Percentiles rank a stretch among this genome's conserved stretches.
Evolutionary conservation across 1,140 invertebrate genomes (phyloP).

Genomic region (Tetragonula clypearis): DNA sequence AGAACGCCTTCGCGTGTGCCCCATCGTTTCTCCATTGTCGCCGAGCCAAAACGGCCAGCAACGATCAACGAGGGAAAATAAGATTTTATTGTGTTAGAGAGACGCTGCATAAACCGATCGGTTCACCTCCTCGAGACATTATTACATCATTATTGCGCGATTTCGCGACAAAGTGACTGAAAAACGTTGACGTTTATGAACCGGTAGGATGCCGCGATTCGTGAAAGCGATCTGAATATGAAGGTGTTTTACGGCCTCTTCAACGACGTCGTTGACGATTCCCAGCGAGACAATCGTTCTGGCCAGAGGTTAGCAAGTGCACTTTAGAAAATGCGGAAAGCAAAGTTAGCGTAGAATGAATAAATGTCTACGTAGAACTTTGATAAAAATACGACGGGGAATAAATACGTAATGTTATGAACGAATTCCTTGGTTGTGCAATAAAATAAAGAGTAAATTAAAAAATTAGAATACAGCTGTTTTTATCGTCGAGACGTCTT

Average conservation of each 20-base stretch:
- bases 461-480: no score
- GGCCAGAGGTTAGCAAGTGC: not conserved
- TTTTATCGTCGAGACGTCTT: no score
- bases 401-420: no score
- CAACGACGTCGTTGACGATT: conserved; percentile 55
- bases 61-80: not conserved
- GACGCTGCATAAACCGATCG: not conserved
- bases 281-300: conserved; percentile 17
- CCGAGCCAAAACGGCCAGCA: not conserved
- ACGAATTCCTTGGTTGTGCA: no score
- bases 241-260: conserved; percentile 44
- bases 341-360: no score
- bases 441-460: no score
- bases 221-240: conserved; percentile 44
- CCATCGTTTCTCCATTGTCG: conserved; percentile 26
- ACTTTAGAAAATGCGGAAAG: not conserved
- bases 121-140: not conserved
- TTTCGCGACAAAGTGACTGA: not conserved
- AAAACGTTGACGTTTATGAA: conserved; percentile 30
- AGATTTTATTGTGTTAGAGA: not conserved
- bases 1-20: conserved; percentile 21
- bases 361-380: no score
- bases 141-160: not conserved
- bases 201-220: conserved; percentile 20
- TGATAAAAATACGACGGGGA: no score